Evolutionary conservation across 2,797 vertebrate species (phyloP).

Genomic region (Argentina silus): DNA sequence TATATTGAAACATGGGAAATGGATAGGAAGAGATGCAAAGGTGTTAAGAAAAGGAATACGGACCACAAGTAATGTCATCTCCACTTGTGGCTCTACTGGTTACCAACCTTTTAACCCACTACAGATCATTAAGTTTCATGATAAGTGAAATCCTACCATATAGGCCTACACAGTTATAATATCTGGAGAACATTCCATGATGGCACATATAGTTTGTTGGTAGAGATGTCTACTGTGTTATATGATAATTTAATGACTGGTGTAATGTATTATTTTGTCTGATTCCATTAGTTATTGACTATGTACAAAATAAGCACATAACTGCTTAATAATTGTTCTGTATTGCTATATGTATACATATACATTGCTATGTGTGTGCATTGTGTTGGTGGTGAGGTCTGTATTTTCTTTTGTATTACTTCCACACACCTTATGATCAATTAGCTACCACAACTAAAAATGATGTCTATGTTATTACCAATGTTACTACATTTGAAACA

Average conservation of each 20-base stretch:
- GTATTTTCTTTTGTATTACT: neutral
- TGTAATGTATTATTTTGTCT: neutral
- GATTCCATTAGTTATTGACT: neutral
- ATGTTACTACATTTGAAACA: too few species aligned
- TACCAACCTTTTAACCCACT: neutral
- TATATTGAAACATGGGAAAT: constrained; percentile 20
- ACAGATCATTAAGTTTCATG: constrained; percentile 7
- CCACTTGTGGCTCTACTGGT: neutral
- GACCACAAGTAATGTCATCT: neutral
- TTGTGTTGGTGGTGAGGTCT: neutral
- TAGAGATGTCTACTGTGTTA: neutral
- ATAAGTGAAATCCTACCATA: neutral
- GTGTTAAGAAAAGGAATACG: neutral
- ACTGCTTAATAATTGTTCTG: neutral
- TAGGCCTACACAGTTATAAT: neutral
- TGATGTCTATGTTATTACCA: neutral
- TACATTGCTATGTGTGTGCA: too few species aligned
- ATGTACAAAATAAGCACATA: neutral
- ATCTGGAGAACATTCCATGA: neutral
- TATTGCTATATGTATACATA: constrained; percentile 7
- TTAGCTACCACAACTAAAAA: constrained; percentile 2
- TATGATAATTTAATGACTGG: neutral
- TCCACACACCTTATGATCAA: neutral
- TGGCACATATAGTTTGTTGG: neutral
- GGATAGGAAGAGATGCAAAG: constrained; percentile 9